These are phyloP conservation scores for Latrodectus hesperus DNA, from an alignment of 2,888 invertebrate species.

Conservation along the genomic window DNA sequence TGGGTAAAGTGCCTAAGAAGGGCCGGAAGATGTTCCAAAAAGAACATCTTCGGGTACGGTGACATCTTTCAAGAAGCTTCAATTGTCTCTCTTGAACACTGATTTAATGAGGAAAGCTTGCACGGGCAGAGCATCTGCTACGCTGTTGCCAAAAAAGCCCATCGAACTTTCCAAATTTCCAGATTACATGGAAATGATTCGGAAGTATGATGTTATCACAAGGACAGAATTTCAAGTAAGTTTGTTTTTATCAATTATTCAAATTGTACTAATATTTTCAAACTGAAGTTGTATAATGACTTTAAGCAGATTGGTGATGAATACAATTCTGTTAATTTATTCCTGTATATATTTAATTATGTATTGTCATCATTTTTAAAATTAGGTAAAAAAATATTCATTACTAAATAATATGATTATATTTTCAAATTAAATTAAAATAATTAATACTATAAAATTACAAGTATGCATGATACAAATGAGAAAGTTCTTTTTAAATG, in stretches of 20 bases:
- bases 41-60: conserved; percentile 58
- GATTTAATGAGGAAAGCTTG: conserved; percentile 69
- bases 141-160: conserved; percentile 83
- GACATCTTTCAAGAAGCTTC: conserved; percentile 70
- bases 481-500: too few species aligned
- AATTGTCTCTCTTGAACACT: conserved; percentile 70
- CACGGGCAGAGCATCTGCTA: conserved; percentile 53
- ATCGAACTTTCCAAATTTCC: conserved; percentile 87
- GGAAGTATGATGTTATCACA: conserved; percentile 91
- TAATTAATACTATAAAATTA: too few species aligned
- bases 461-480: too few species aligned
- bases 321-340: too few species aligned
- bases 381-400: too few species aligned
- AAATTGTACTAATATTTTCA: not conserved
- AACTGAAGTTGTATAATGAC: not conserved
- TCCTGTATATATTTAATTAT: too few species aligned
- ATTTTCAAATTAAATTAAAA: too few species aligned
- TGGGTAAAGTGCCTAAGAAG: conserved; percentile 65
- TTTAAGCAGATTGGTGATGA: too few species aligned
- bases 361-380: too few species aligned
- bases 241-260: conserved; percentile 28
- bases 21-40: conserved; percentile 43
- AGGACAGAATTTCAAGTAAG: conserved; percentile 92
- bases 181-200: conserved; percentile 88
- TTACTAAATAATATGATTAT: too few species aligned